A percentile compares a stretch with the other conserved stretches of the same genome.
These are phyloP conservation scores for Napeogenes inachia DNA, from an alignment of 2,888 invertebrate species.

Conservation along the genomic window DNA sequence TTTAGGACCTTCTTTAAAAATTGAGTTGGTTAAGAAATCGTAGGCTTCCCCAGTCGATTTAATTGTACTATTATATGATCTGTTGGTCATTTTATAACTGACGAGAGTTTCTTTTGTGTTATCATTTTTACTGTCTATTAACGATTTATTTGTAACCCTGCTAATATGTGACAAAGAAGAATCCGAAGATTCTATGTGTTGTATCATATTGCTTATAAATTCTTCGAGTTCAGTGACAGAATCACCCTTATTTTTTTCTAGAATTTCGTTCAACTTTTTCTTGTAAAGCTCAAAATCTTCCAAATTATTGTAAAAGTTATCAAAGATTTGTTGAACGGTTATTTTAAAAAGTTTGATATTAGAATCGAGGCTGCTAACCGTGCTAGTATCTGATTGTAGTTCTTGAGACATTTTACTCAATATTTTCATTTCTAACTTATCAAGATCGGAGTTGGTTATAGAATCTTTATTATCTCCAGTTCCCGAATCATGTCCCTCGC, in stretches of 20 bases:
- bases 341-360: slow-evolving; percentile 59
- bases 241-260: slow-evolving; percentile 50
- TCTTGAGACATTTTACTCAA: slow-evolving; percentile 52
- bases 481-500: slow-evolving; percentile 24
- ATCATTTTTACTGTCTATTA: too few relatives aligned
- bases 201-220: slow-evolving; percentile 62
- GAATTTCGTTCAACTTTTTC: slow-evolving; percentile 55
- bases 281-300: slow-evolving; percentile 60
- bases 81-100: too few relatives aligned
- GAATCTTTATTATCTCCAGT: slow-evolving; percentile 32
- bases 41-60: too few relatives aligned
- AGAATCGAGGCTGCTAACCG: slow-evolving; percentile 50
- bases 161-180: slow-evolving; percentile 36
- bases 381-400: slow-evolving; percentile 45
- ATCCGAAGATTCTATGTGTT: slow-evolving; percentile 56
- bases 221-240: slow-evolving; percentile 57
- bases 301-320: slow-evolving; percentile 57
- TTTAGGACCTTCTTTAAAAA: slow-evolving; percentile 38
- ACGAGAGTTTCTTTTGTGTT: too few relatives aligned
- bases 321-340: slow-evolving; percentile 61
- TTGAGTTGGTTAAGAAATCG: too few relatives aligned
- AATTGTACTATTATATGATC: too few relatives aligned
- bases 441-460: slow-evolving; percentile 53
- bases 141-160: neutral
- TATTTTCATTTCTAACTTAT: slow-evolving; percentile 52